Percentiles rank a stretch among this genome's conserved stretches.
These are phyloP conservation scores for Leptinotarsa texana DNA, from an alignment of 1,140 invertebrate genomes.

Conservation along the genomic window DNA sequence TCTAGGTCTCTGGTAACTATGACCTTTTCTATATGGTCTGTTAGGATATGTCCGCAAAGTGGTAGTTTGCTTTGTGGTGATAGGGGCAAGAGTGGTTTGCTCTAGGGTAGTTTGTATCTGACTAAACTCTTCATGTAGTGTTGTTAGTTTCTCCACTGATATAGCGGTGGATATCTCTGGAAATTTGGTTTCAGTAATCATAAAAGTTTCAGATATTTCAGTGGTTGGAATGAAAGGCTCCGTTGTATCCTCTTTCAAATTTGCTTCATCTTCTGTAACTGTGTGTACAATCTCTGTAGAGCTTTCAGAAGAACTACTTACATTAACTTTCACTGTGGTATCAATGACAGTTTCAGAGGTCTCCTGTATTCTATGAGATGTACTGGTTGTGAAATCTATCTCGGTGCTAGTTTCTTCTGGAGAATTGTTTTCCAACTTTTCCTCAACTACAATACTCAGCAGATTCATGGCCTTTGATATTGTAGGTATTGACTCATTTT, in stretches of 20 bases:
- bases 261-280: neutral
- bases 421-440: neutral
- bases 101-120: neutral
- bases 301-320: neutral
- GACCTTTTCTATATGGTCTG: slow-evolving; percentile 31
- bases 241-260: neutral
- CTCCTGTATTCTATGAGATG: neutral
- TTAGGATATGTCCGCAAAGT: slow-evolving; percentile 15
- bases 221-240: neutral
- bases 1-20: slow-evolving; percentile 26
- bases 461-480: neutral
- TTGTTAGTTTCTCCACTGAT: neutral
- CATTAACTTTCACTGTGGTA: neutral
- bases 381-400: neutral
- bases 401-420: neutral
- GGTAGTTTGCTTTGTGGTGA: slow-evolving; percentile 23
- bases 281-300: neutral
- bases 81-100: neutral
- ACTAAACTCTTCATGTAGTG: neutral
- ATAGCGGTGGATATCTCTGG: neutral
- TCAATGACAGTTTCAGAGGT: neutral
- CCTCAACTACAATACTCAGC: neutral
- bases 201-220: neutral
- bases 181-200: neutral
- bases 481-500: neutral